Base-by-base conservation (phyloP, 1,140 invertebrate species). In the Phthorimaea operculella region DNA sequence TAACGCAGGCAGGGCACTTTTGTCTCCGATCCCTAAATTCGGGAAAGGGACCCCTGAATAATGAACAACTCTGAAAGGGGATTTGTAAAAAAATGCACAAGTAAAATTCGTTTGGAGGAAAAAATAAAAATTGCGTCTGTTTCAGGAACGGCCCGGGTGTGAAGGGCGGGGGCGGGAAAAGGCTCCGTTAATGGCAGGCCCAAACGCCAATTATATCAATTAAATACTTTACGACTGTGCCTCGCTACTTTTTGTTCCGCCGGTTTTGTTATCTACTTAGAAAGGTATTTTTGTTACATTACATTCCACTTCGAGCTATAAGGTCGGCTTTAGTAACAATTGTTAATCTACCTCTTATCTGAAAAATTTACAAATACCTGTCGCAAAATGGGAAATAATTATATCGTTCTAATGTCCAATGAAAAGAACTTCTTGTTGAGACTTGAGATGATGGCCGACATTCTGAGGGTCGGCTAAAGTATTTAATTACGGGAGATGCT, bases 191-290 rank as follows among this genome's bases (percentile, higher is more conserved):
- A 81, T 76, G 68, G 72, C 68, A 62, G 61, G 62, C 70, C 73
- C 66, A 65, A 79, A 72, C 66, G 68, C 72, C 72, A 81, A 79
- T 80, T 78, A 80, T 67, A 74, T 63, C 75, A 80, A 81, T 81
- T 81, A 79, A 77, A 79, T 67, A 74, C 74, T 76, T 69, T 60
- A 76, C 64, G 63, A 58, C 55, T 50, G 55, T 28, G 49, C 47
- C 17, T 47, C 10, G 39, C 54, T 49, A 36, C 51, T 58, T 62
- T 54, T 62, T 58, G 49, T 62, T 55, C 50, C 51, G n/a, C 18
- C 4, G 7, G 16, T n/a, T 47, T 47, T 47, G 16, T 47, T 47
- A 17, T 47, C 44, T 47, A 15, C 16, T 47, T 47, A 47, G 44
- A 16, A 14, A 39, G 10, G 36, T 39, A 47, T 47, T 47, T 47